These are phyloP conservation scores for Acanthosepion esculentum DNA, from an alignment of 2,888 invertebrate species.

Conservation along the genomic window DNA sequence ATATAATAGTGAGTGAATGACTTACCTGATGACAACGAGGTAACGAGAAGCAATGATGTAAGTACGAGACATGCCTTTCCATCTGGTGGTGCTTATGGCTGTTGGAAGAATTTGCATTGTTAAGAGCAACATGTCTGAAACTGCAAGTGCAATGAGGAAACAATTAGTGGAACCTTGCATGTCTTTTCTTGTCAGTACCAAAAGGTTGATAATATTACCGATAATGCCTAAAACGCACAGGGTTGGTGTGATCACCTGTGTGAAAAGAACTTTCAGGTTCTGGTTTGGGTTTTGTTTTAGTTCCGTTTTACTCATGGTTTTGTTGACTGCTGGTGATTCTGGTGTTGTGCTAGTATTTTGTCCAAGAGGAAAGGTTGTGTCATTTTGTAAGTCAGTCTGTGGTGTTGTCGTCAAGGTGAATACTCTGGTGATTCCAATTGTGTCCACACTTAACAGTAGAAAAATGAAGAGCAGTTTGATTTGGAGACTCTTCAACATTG, in stretches of 20 bases:
- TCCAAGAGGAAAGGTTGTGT: background rate
- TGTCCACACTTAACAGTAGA: background rate
- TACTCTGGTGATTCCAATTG: background rate
- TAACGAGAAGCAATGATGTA: conserved; percentile 54
- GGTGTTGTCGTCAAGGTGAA: background rate
- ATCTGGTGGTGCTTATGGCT: background rate
- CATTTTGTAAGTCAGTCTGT: background rate
- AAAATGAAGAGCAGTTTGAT: background rate
- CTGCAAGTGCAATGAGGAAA: conserved; percentile 58
- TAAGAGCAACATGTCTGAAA: conserved; percentile 57
- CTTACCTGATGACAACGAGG: conserved; percentile 56
- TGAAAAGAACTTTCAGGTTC: conserved; percentile 45
- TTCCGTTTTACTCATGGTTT: conserved; percentile 50
- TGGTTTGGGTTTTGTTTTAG: conserved; percentile 44
- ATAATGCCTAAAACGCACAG: conserved; percentile 56
- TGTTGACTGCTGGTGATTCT: background rate
- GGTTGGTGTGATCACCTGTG: conserved; percentile 51
- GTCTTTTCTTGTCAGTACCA: conserved; percentile 56
- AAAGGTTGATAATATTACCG: conserved; percentile 57
- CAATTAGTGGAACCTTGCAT: conserved; percentile 57
- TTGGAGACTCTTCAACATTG: background rate
- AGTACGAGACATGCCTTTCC: conserved; percentile 41
- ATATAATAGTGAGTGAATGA: background rate
- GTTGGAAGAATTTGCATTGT: conserved; percentile 52
- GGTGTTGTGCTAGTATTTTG: background rate